Base-by-base conservation (phyloP, 2,888 invertebrate species). In the Myathropa florea region DNA sequence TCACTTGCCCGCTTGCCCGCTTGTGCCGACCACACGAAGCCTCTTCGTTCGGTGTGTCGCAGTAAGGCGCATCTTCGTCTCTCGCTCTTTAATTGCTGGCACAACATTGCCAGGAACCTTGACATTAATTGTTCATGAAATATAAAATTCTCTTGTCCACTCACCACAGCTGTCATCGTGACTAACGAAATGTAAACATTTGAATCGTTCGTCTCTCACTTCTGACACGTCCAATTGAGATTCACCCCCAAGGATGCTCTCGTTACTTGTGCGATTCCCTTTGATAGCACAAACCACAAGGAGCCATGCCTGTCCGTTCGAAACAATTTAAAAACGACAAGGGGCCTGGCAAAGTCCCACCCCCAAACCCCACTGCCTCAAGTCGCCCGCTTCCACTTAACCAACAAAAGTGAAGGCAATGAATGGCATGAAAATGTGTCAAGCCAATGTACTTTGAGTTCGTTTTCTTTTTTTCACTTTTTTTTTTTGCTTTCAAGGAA, bases 401-500 rank as follows among this genome's bases (percentile, higher is more conserved):
- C 83, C 60, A 65, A 83, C 73, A 83, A 86, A 86, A 83, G 77
- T 86, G 77, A 77, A 82, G 78, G 82, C 73, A 80, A 60, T 64
- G 71, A 65, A 72, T 65, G 61, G 18, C 82, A 18, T 61, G 61
- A 86, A 86, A 86, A 86, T 86, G 83, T 86, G 86, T 86, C 86
- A 86, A 83, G 86, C 83, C 86, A 86, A 86, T 86, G 86, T 79
- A 83, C 86, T 86, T 83, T 82, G 78, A 71, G 55, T 64, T 72
- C 23, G 33, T 21, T 18, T 77, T 76, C 55, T 61, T 46, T 73
- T 46, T 7, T 64, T 36, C 26, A 23, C 1, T 59, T 10, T 24
- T 61, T 36, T 21, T 9, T 46, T 10, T 36, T 14, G 61, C 28
- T 76, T 81, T 18, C 67, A 73, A 78, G 82, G 64, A 65, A 82